Base-by-base conservation (phyloP, 2,797 vertebrate genomes). In the Potorous gilbertii region DNA sequence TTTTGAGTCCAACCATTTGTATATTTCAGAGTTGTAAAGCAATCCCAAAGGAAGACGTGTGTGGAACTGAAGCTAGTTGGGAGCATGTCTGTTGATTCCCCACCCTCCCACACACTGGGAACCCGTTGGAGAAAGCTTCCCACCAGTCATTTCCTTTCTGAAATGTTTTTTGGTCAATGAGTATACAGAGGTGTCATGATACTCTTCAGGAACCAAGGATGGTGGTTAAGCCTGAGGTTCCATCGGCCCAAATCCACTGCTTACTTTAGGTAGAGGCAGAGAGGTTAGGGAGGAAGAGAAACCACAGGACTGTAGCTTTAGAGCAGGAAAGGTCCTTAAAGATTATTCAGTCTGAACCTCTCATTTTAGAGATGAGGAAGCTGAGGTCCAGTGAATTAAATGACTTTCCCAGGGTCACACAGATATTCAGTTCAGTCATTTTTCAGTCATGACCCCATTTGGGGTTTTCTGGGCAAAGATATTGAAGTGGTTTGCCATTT, bases 81-180 rank as follows among this genome's bases (percentile, higher is more conserved):
- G 24, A 91, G 93, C 40, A 13, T 87, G 74, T 34, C 92, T 91
- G 91, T 34, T 55, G 91, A 90, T 90, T 96, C 92, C 95, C 87
- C 40, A 46, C 21, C 74, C 74, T 81, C 54, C 93, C 66, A 50
- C 57, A 74, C 34, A 14, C 94, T 91, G 94, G 93, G 95, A 97
- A 96, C 62, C 91, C 95, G 93, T 40, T 14, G 27, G 59, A 94
- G 90, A 94, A 66, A 95, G 92, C 55, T 93, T 95, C 92, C 96
- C 91, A 96, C 92, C 74, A 89, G 91, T 94, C 40, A 54, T 94
- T 97, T 93, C 93, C 92, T 95, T 57, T 96, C 91, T 27, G 92
- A 96, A 96, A 93, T 62, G 34, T 90, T 96, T 74, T 94, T 94
- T 96, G 94, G 93, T 91, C 97, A 92, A 74, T 3, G 5, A 28